Percentiles rank a stretch among this genome's conserved stretches.
Evolutionary conservation across 2,888 invertebrate species (phyloP).

Genomic region (Apodemia mormo): DNA sequence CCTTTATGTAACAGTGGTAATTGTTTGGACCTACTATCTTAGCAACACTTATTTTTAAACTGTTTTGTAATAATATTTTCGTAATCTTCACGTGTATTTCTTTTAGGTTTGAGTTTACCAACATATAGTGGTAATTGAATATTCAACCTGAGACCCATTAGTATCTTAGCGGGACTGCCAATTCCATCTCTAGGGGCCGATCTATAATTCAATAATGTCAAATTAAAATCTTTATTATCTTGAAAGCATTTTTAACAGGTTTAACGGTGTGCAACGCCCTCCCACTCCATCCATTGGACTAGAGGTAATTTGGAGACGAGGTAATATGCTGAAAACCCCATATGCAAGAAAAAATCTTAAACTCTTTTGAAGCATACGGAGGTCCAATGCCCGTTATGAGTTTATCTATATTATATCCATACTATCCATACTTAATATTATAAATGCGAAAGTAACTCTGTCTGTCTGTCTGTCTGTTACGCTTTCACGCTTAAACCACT

Average conservation of each 20-base stretch:
- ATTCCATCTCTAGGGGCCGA: constrained; percentile 25
- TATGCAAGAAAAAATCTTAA: constrained; percentile 20
- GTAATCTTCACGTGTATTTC: constrained; percentile 3
- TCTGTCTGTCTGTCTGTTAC: too few relatives aligned
- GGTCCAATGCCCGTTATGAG: constrained; percentile 37
- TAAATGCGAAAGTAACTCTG: too few relatives aligned
- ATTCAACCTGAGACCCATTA: constrained; percentile 34
- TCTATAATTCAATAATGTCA: constrained; percentile 33
- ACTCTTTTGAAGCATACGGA: constrained; percentile 29
- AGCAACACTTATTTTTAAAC: constrained; percentile 6
- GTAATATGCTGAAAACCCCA: constrained; percentile 28
- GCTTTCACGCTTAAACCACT: too few relatives aligned
- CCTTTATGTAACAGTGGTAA: constrained; percentile 21
- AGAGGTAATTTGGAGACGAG: constrained; percentile 28
- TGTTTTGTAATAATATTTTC: constrained; percentile 20
- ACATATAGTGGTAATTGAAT: constrained; percentile 27
- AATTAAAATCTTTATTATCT: constrained; percentile 27
- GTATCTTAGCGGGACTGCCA: constrained; percentile 28
- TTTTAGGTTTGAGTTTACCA: constrained; percentile 16
- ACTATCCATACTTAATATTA: too few relatives aligned
- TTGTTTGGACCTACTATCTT: constrained; percentile 19
- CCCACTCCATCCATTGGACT: too few relatives aligned
- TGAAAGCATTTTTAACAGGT: neutral
- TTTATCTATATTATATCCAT: too few relatives aligned
- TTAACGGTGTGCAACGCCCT: too few relatives aligned